These are phyloP conservation scores for Patiria pectinifera DNA, from an alignment of 53 echinoderm and acorn worm genomes.

Conservation along the genomic window DNA sequence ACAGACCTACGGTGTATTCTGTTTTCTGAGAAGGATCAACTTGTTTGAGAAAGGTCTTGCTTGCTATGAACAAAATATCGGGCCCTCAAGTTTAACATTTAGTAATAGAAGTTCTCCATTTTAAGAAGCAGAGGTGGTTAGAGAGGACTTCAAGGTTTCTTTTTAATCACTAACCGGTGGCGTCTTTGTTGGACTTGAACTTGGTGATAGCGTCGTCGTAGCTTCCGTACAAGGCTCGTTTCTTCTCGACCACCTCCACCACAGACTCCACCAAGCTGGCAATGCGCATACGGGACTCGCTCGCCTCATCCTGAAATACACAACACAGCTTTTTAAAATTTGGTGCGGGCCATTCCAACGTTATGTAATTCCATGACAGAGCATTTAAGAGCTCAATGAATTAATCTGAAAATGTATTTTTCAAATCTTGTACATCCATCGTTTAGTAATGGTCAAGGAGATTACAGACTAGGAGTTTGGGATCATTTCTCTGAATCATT, in stretches of 20 bases:
- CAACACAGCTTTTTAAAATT: too few species aligned
- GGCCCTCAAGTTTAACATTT: too few species aligned
- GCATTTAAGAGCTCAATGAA: too few species aligned
- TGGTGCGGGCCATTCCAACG: too few species aligned
- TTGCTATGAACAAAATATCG: too few species aligned
- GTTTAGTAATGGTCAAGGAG: background rate
- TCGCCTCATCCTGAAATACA: slow-evolving; percentile 83
- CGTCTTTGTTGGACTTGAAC: slow-evolving; percentile 92
- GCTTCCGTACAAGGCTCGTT: slow-evolving; percentile 67
- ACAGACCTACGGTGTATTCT: too few species aligned
- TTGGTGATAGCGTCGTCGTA: slow-evolving; percentile 95
- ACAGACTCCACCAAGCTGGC: slow-evolving; percentile 89
- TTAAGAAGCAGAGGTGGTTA: too few species aligned
- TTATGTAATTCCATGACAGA: too few species aligned
- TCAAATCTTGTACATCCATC: background rate
- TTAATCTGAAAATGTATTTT: too few species aligned
- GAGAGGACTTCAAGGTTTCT: background rate
- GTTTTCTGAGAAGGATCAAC: too few species aligned
- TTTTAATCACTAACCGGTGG: slow-evolving; percentile 54
- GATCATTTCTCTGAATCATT: background rate
- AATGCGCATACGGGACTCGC: slow-evolving; percentile 89
- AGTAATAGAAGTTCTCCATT: too few species aligned
- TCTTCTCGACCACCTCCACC: slow-evolving; percentile 72
- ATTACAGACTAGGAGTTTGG: background rate
- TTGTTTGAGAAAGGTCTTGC: too few species aligned